A percentile compares a stretch with the other conserved stretches of the same genome.
Evolutionary conservation across 2,888 invertebrate species (phyloP).

Genomic region (Byasa hedistus): DNA sequence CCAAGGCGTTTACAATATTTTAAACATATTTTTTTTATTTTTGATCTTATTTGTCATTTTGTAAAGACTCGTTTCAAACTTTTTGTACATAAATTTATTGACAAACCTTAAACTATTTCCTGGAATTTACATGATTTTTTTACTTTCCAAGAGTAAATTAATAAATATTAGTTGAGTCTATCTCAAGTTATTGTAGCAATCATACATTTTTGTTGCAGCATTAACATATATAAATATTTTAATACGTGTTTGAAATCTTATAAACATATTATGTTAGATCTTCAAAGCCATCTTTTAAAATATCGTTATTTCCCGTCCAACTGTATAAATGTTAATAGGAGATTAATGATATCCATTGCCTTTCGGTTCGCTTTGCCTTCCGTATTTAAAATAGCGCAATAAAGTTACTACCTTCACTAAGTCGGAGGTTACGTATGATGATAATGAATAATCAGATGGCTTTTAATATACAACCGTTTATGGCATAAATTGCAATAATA

Average conservation of each 20-base stretch:
- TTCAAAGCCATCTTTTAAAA: constrained; percentile 7
- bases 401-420: constrained; percentile 26
- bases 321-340: constrained; percentile 12
- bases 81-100: too few relatives aligned
- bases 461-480: not conserved
- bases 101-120: too few relatives aligned
- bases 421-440: constrained; percentile 25
- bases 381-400: constrained; percentile 25
- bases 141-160: too few relatives aligned
- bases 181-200: not conserved
- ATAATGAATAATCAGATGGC: constrained; percentile 22
- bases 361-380: constrained; percentile 24
- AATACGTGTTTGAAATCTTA: not conserved
- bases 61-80: too few relatives aligned
- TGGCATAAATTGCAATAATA: constrained; percentile 5
- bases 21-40: too few relatives aligned
- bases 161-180: too few relatives aligned
- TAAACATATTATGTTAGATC: not conserved
- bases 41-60: too few relatives aligned
- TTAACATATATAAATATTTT: not conserved
- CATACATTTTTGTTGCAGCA: not conserved
- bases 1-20: too few relatives aligned
- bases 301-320: not conserved
- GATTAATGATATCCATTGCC: constrained; percentile 21
- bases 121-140: too few relatives aligned